These are phyloP conservation scores for Tyto alba DNA, from an alignment of 2,113 vertebrate genomes.

Conservation along the genomic window DNA sequence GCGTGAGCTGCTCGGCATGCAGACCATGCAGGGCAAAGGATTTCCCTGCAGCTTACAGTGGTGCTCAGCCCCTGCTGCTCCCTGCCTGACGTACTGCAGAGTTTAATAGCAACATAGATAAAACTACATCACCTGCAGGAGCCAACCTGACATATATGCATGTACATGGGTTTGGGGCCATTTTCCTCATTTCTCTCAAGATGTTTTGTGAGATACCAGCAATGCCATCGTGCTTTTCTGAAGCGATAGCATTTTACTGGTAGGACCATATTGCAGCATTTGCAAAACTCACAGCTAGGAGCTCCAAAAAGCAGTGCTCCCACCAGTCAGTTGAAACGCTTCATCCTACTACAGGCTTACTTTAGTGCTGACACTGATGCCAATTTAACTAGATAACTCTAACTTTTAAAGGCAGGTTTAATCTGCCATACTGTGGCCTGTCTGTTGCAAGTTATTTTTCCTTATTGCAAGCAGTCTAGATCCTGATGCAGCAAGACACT, in stretches of 20 bases:
- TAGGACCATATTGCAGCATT: neutral
- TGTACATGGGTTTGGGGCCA: neutral
- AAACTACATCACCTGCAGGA: neutral
- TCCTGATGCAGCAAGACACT: neutral
- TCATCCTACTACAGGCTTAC: neutral
- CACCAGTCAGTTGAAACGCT: neutral
- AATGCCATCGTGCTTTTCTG: fast-evolving
- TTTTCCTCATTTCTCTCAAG: neutral
- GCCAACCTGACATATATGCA: fast-evolving
- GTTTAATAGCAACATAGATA: neutral
- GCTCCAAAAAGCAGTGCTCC: neutral
- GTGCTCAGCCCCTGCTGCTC: neutral
- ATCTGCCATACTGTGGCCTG: neutral
- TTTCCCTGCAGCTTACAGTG: neutral
- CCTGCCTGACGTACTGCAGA: neutral
- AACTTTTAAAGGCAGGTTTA: neutral
- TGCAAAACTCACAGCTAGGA: neutral
- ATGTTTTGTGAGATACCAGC: neutral
- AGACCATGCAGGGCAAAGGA: neutral
- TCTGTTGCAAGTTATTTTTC: neutral
- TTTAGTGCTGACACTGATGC: neutral
- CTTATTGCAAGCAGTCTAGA: neutral
- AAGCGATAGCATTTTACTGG: neutral
- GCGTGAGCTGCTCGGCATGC: neutral
- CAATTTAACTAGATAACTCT: neutral